Base-by-base conservation (phyloP, 2,888 invertebrate species). In the Elegia similella region DNA sequence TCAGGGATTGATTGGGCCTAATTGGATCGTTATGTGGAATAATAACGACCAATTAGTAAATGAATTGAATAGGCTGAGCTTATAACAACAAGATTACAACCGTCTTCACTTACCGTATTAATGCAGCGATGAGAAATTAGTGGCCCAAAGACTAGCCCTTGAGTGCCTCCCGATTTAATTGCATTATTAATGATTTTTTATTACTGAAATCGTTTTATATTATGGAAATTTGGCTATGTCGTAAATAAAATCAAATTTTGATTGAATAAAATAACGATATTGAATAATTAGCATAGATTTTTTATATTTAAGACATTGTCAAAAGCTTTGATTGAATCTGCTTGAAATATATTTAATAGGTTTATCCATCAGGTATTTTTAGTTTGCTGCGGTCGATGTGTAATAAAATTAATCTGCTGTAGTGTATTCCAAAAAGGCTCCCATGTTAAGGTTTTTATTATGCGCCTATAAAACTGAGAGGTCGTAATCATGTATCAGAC, bases 1-100 rank as follows among this genome's bases (percentile, higher is more conserved):
- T 80, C 78, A 75, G 77, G 82, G 80, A 86, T 85, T 87, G 86
- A 89, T 88, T 88, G 86, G 80, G 79, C 76, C 78, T 85, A 88
- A 88, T 87, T 86, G 88, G 83, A 73, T 81, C 80, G 83, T 87
- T 83, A 83, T 73, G 73, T 79, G 73, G 80, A 82, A 79, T 80
- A 85, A 80, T 84, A 82, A 86, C 86, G 80, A 80, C 79, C 88
- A 87, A 86, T 89, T 87, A 85, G 84, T 81, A 80, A 82, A 87
- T 86, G 85, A 82, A 84, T 75, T 76, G 80, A 75, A 71, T 74
- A 69, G 74, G 73, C 70, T 71, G 70, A 80, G 73, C 75, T 78
- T 68, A 73, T 63, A 73, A 72, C 73, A 75, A 78, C 76, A 62
- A 68, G 72, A 75, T 73, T 75, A 72, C 68, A 70, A 73, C 68